A percentile compares a stretch with the other conserved stretches of the same genome.
These are phyloP conservation scores for Ophioderma brevispina DNA, from an alignment of 35 echinoderm and acorn worm genomes.

Conservation along the genomic window DNA sequence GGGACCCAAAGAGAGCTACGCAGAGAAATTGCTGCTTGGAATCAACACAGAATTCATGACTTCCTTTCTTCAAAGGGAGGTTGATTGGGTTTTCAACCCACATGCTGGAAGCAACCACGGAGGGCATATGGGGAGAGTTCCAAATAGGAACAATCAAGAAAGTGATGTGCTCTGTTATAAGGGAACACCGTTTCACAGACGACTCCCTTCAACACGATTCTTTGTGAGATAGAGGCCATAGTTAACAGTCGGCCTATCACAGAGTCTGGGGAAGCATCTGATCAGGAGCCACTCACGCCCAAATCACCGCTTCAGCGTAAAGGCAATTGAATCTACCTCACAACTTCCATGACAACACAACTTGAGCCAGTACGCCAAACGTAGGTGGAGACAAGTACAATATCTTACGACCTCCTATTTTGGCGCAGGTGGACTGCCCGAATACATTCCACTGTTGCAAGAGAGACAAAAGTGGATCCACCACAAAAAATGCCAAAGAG, in stretches of 20 bases:
- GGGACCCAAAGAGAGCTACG: too few relatives aligned
- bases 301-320: conserved; percentile 9
- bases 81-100: too few relatives aligned
- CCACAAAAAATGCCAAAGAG: conserved; percentile 17
- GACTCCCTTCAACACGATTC: conserved; percentile 2
- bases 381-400: conserved; percentile 54
- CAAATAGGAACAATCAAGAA: too few relatives aligned
- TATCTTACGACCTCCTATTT: conserved; percentile 46
- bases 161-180: too few relatives aligned
- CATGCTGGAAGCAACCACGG: too few relatives aligned
- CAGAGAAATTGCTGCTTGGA: too few relatives aligned
- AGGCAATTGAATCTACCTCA: background rate
- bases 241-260: conserved; percentile 14
- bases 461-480: conserved; percentile 43
- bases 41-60: too few relatives aligned
- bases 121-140: too few relatives aligned
- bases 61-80: too few relatives aligned
- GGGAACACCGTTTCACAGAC: background rate
- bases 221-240: conserved; percentile 7
- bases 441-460: conserved; percentile 40
- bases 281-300: conserved; percentile 8
- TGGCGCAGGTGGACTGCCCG: conserved; percentile 45
- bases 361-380: background rate
- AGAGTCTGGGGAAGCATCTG: conserved; percentile 10
- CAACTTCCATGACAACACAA: background rate